Evolutionary conservation across 2,113 vertebrate species (phyloP).

Genomic region (Elgaria multicarinata): DNA sequence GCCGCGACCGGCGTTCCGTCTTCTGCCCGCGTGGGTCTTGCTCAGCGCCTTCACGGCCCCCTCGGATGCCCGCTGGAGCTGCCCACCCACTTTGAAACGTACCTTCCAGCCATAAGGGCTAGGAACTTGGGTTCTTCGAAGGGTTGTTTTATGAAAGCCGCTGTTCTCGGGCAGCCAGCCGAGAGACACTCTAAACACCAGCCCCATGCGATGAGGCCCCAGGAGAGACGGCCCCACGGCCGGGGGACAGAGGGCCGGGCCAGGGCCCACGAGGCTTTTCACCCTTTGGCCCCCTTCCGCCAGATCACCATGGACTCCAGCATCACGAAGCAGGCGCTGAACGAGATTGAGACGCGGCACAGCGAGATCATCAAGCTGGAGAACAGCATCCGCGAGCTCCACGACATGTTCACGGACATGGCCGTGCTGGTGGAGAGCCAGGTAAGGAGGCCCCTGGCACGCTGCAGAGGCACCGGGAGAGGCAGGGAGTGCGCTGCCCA

Average conservation of each 20-base stretch:
- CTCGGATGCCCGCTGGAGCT: neutral
- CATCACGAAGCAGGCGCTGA: constrained; percentile 95
- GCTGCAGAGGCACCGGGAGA: neutral
- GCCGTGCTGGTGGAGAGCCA: constrained; percentile 98
- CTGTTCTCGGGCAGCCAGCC: neutral
- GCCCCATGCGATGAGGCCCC: too few relatives aligned
- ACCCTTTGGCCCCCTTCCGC: neutral
- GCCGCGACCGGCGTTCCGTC: too few relatives aligned
- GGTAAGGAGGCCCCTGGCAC: constrained; percentile 78
- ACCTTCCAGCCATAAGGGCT: neutral
- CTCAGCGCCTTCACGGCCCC: neutral
- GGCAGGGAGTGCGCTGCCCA: neutral
- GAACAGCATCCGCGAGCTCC: constrained; percentile 96
- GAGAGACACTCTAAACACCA: neutral
- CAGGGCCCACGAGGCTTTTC: neutral
- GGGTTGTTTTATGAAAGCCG: neutral
- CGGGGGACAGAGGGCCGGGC: too few relatives aligned
- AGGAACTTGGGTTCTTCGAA: neutral
- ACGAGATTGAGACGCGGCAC: constrained; percentile 95
- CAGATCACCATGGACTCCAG: constrained; percentile 98
- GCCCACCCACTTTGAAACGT: neutral
- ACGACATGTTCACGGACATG: constrained; percentile 99
- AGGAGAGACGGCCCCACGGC: too few relatives aligned
- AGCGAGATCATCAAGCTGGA: constrained; percentile 97
- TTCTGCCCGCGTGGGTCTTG: neutral